Base-by-base conservation (phyloP, 2,888 invertebrate species). In the Thumatha senex region DNA sequence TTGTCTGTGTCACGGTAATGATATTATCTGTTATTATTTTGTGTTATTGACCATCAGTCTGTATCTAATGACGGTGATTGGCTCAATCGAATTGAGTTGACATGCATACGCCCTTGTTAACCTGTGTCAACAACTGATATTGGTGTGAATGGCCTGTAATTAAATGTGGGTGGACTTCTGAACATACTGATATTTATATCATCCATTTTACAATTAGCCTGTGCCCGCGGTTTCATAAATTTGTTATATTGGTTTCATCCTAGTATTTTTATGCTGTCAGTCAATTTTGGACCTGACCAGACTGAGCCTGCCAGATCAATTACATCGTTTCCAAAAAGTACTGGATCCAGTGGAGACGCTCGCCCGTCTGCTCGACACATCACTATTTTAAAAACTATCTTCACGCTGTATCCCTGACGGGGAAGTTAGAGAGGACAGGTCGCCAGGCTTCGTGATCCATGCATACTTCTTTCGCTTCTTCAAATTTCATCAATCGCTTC, bases 31-130 rank as follows among this genome's bases (percentile, higher is more conserved):
- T 40, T 40, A 24, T 54, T 65, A 54, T 65, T 51, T 51, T 46
- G 45, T 54, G 40, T 52, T 47, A 61, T n/a, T 61, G 45, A 7
- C 43, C 53, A 48, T 54, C 35, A 46, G 40, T 29, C 33, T 24
- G 3, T 24, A 39, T 15, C 11, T 45, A 39, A 43, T 45, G 11
- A n/a, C 30, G 36, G 35, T 45, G 57, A 65, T 67, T 58, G 49
- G 46, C 39, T 56, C 33, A 45, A 63, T 49, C 54, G 35, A 54
- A 46, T 61, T 54, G 54, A 54, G 48, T 57, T 60, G 67, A 61
- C 48, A 24, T 45, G 45, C 29, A 45, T 47, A 34, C 48, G 40
- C 15, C 36, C 46, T 36, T 54, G 14, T 48, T 61, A 46, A 66
- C 52, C 60, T 49, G 42, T 35, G 33, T 14, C 35, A 46, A 33